These are phyloP conservation scores for Salvelinus alpinus DNA, from an alignment of 2,113 vertebrate genomes.

Conservation along the genomic window DNA sequence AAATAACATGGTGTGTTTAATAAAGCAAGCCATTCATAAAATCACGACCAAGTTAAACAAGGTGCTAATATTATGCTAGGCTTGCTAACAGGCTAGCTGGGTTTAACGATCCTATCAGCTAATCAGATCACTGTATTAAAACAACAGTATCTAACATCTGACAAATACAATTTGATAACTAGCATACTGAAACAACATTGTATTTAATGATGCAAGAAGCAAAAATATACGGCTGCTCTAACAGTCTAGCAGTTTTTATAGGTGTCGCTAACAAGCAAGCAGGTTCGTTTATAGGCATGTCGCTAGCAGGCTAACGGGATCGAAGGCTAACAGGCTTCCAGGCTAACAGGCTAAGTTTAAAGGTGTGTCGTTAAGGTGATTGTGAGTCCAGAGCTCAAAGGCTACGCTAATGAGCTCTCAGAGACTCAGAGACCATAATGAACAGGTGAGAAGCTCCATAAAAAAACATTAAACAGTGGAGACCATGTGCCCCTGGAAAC, in stretches of 20 bases:
- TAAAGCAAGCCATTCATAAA: not conserved
- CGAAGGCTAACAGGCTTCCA: too few species aligned
- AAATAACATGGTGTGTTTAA: not conserved
- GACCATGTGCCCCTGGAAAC: constrained; percentile 26
- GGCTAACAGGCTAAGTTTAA: not conserved
- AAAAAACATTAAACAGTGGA: constrained; percentile 37
- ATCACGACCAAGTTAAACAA: too few species aligned
- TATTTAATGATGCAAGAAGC: constrained; percentile 11
- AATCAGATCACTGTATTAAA: not conserved
- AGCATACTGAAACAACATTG: not conserved
- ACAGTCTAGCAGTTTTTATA: constrained; percentile 29
- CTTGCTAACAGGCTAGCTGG: not conserved
- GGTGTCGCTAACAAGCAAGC: not conserved
- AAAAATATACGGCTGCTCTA: constrained; percentile 4
- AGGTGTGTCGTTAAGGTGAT: constrained; percentile 33
- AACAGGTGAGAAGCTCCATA: constrained; percentile 54
- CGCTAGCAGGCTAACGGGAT: not conserved
- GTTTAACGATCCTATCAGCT: not conserved
- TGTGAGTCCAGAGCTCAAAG: constrained; percentile 49
- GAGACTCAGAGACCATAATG: constrained; percentile 57
- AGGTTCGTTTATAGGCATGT: constrained; percentile 8
- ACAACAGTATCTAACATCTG: not conserved
- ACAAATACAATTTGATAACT: not conserved
- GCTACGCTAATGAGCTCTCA: constrained; percentile 48
- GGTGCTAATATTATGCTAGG: not conserved